A percentile compares a stretch with the other conserved stretches of the same genome.
Evolutionary conservation across 2,797 vertebrate genomes (phyloP).

Genomic region (Jordanella pulchra): DNA sequence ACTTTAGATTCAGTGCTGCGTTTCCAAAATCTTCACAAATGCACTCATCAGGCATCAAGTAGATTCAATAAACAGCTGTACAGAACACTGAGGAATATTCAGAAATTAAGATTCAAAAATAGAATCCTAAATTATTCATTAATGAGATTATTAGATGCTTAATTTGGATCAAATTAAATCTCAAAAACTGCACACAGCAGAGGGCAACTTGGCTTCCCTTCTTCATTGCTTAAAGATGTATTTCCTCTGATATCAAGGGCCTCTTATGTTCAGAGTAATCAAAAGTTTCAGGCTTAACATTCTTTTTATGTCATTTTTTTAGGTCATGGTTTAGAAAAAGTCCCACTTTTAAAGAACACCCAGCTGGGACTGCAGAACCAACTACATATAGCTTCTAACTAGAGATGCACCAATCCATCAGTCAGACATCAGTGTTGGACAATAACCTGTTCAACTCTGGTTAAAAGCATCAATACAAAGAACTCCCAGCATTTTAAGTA

Average conservation of each 20-base stretch:
- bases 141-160: background rate
- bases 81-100: background rate
- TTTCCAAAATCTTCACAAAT: background rate
- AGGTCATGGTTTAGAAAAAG: background rate
- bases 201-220: background rate
- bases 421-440: too few species aligned
- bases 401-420: background rate
- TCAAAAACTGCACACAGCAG: background rate
- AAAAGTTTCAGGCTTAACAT: background rate
- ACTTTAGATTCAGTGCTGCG: background rate
- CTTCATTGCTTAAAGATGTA: background rate
- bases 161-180: slow-evolving; percentile 3
- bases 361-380: background rate
- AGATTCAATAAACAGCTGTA: slow-evolving; percentile 2
- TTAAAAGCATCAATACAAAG: background rate
- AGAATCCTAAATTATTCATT: slow-evolving; percentile 3
- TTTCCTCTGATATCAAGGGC: background rate
- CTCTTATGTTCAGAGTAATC: background rate
- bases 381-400: background rate
- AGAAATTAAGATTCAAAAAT: background rate
- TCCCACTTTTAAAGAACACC: background rate
- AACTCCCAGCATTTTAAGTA: background rate
- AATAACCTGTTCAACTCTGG: background rate
- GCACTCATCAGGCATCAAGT: slow-evolving; percentile 1
- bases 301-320: background rate